Conservation (phyloP, 2,888 invertebrate genomes). For the Seira ritae region DNA sequence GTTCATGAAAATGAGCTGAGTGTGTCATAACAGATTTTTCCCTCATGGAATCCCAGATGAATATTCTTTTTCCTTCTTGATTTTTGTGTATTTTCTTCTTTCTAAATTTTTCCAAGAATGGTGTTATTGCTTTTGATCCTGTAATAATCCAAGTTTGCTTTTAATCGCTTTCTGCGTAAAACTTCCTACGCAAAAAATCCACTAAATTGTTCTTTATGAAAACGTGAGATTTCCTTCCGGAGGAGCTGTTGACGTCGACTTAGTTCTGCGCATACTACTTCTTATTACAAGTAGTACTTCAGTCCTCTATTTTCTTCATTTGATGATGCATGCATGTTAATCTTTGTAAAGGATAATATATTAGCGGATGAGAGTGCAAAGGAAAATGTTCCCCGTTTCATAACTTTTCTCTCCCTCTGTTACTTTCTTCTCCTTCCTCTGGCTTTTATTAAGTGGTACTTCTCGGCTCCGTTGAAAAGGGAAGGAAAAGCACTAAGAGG, state of each 20-base stretch:
- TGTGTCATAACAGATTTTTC: constrained; percentile 40
- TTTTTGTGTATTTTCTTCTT: no score
- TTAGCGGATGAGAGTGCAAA: constrained; percentile 28
- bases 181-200: constrained; percentile 26
- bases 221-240: constrained; percentile 56
- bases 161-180: constrained; percentile 33
- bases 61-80: no score
- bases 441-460: constrained; percentile 42
- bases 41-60: no score
- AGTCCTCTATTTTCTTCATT: constrained; percentile 33
- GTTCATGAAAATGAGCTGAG: not conserved
- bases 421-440: not conserved
- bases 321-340: constrained; percentile 44
- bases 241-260: not conserved
- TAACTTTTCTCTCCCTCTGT: not conserved
- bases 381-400: constrained; percentile 32
- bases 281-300: no score
- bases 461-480: not conserved
- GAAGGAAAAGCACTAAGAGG: not conserved
- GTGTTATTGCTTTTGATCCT: not conserved
- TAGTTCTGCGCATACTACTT: not conserved
- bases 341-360: constrained; percentile 59
- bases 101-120: constrained; percentile 5
- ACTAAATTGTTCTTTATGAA: constrained; percentile 53
- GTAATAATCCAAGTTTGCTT: constrained; percentile 1